Conservation (phyloP, 2,888 invertebrate genomes). For the Euplexia lucipara region DNA sequence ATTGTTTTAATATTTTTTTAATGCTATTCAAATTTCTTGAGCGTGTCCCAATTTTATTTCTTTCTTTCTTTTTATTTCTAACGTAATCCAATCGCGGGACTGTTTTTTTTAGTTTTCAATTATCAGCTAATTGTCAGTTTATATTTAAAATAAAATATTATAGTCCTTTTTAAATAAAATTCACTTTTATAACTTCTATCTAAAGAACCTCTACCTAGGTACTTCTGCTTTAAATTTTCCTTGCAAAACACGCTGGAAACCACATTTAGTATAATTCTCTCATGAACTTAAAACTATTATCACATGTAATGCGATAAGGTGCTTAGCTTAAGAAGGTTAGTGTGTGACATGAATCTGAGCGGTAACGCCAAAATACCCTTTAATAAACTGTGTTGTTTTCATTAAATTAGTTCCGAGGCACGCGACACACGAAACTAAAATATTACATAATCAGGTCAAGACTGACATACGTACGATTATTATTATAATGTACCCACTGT, state of each 20-base stretch:
- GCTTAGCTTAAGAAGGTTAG: slow-evolving; percentile 76
- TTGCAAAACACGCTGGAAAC: slow-evolving; percentile 21
- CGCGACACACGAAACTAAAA: slow-evolving; percentile 85
- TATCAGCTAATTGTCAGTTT: background rate
- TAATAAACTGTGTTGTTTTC: slow-evolving; percentile 88
- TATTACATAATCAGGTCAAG: slow-evolving; percentile 81
- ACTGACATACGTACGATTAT: slow-evolving; percentile 68
- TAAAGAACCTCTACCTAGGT: background rate
- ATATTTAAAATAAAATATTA: slow-evolving; percentile 2
- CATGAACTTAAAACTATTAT: slow-evolving; percentile 62
- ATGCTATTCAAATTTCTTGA: too few species aligned
- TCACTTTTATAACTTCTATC: background rate
- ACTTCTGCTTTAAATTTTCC: slow-evolving; percentile 24
- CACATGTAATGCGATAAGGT: slow-evolving; percentile 75
- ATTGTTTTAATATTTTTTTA: too few species aligned
- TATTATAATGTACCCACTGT: slow-evolving; percentile 26
- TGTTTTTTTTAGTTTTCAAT: too few species aligned
- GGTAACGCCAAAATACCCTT: slow-evolving; percentile 86
- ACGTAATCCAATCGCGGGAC: too few species aligned
- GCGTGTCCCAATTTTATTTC: too few species aligned
- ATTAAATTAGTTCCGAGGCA: slow-evolving; percentile 88
- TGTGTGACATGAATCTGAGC: slow-evolving; percentile 75
- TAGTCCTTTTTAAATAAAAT: background rate
- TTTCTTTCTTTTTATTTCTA: too few species aligned
- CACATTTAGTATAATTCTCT: slow-evolving; percentile 39